Base-by-base conservation (phyloP, 2,113 vertebrate genomes). In the Eubucco bourcierii region DNA sequence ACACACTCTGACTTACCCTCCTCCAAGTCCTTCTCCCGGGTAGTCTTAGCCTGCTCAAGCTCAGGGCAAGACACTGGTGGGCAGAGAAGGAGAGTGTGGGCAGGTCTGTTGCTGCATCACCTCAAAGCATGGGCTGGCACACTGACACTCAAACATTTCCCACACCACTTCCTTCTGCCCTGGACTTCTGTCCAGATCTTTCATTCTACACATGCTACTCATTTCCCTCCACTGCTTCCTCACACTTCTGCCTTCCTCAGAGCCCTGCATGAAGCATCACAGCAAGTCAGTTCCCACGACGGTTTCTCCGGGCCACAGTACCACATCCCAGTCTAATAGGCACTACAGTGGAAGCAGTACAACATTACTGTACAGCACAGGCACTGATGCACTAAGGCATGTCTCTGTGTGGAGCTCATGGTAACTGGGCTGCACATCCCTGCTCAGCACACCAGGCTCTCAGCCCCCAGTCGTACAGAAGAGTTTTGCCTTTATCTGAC, bases 21-120 rank as follows among this genome's bases (percentile, higher is more conserved):
- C 64, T 96, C 91, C 44, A 75, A 84, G 39, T 96, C 95, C 80
- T 95, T 95, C 78, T 96, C 86, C 90, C 80, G 89, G 85, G 33
- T 47, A 71, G 90, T 87, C 84, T 96, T 93, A 95, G 94, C 85
- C 96, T 95, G 84, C 76, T 95, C 9, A 13, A 94, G 86, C 83
- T 92, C 94, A 90, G 93, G 79, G 84, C 11, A 6, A 95, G 92
- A 93, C 94, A 93, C 94, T 96, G 86, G 58, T 87, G 90, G 93
- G 88, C 88, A 96, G 65, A 96, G 80, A 96, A 95, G 93, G 81
- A 96, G 55, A 96, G 77, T 2, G 3, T 13, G 13, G 76, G 67
- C 25, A 70, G 59, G 34, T 93, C 70, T 92, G 79, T 1, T 83
- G 90, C 70, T 88, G 64, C 86, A 79, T 39, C 82, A 87, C 60